These are phyloP conservation scores for Syritta pipiens DNA, from an alignment of 2,888 invertebrate species.

Conservation along the genomic window DNA sequence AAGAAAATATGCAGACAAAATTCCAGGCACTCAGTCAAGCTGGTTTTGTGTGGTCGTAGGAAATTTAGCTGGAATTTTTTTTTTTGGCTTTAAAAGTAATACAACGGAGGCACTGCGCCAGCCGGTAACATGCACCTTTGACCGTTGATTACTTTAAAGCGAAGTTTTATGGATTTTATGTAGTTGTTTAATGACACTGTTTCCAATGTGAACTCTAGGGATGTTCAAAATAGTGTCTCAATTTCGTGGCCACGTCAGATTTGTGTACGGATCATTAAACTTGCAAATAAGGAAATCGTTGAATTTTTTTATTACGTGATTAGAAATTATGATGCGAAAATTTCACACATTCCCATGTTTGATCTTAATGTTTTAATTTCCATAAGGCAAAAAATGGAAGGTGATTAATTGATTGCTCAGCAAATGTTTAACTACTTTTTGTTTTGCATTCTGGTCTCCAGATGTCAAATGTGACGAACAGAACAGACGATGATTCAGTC, in stretches of 20 bases:
- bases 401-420: too few species aligned
- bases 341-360: too few species aligned
- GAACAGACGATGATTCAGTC: too few species aligned
- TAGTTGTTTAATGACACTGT: neutral
- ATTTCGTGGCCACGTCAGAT: neutral
- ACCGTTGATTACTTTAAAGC: neutral
- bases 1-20: conserved; percentile 27
- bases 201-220: neutral
- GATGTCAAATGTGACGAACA: too few species aligned
- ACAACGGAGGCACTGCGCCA: conserved; percentile 7
- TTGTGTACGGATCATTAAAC: neutral
- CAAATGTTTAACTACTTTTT: too few species aligned
- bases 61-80: conserved; percentile 31
- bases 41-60: conserved; percentile 30
- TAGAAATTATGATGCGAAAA: too few species aligned
- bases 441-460: too few species aligned
- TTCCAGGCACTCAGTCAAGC: conserved; percentile 22
- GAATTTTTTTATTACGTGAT: neutral
- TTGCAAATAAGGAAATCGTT: neutral
- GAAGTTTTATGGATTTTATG: neutral
- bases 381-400: too few species aligned
- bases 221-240: neutral
- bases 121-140: conserved; percentile 2
- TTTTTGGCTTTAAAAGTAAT: conserved; percentile 3
- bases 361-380: too few species aligned